Evolutionary conservation across 2,888 invertebrate species (phyloP), one percentile per base, ranked within the genome.

Genomic region (Argynnis bischoffii): DNA sequence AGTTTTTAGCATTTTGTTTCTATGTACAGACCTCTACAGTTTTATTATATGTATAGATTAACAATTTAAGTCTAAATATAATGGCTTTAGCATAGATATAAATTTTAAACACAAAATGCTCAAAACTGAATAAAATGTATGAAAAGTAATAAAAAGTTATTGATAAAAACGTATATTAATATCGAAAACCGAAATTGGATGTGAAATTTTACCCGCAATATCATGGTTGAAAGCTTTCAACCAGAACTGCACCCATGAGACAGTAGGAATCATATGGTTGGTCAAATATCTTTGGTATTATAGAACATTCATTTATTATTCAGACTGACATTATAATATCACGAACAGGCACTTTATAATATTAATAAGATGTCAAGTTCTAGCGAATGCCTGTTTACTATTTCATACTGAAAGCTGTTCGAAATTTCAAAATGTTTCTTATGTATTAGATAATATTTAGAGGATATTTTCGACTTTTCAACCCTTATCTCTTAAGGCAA

Each of bases 201-300:
- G 14, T 16, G 59, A 54, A 61, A 41, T 59, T 69, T 69, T 55
- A 54, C 60, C 60, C 66, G 63, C 63, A 59, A 66, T 69, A 63
- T 63, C 56, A 47, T 66, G 55, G 21, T 57, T n/a, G n/a, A 51
- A 59, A 59, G 59, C 68, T 60, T 56, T 65, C 61, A 69, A 55
- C 51, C 14, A n/a, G 54, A 59, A 69, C 48, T 66, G 41, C 63
- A 51, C 69, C 57, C 66, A 14, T 41, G 69, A 66, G 69, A 63
- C 56, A 51, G 47, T 26, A 66, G 51, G 63, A 66, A 63, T 57
- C 57, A 63, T 55, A 50, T 50, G 54, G 18, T 63, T 50, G 69
- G 66, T 63, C 69, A 59, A 66, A 48, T 68, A 60, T 55, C 47
- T 46, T 50, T 54, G 8, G 14, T 61, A 51, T 51, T 31, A 51